A percentile compares a stretch with the other conserved stretches of the same genome.
phyloP scores from a whole-genome alignment of 2,888 invertebrate genomes.

The Tetanocera ferruginea region DNA sequence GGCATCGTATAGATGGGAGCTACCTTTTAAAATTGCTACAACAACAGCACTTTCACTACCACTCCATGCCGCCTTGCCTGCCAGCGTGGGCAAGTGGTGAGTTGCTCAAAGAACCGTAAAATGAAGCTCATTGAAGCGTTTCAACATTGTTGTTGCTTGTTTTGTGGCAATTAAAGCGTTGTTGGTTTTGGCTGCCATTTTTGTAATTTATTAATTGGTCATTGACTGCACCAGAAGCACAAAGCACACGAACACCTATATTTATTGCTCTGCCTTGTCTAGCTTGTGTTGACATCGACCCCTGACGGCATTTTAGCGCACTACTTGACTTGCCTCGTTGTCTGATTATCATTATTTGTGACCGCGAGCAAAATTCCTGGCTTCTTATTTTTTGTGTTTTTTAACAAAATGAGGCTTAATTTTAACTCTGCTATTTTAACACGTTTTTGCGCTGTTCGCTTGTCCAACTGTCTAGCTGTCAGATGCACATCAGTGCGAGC shows the following conservation, averaged over 20 bases:
- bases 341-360: slow-evolving; percentile 59
- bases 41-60: neutral
- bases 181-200: neutral
- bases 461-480: neutral
- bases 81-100: too few species aligned
- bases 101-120: neutral
- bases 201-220: neutral
- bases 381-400: too few species aligned
- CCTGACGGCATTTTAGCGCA: slow-evolving; percentile 25
- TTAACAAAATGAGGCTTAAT: neutral
- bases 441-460: neutral
- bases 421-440: neutral
- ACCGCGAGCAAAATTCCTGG: slow-evolving; percentile 55
- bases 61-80: too few species aligned
- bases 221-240: neutral
- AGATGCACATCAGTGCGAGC: neutral
- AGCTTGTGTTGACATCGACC: too few species aligned
- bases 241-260: too few species aligned
- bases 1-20: too few species aligned
- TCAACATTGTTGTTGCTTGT: neutral
- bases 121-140: neutral
- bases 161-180: neutral
- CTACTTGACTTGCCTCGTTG: slow-evolving; percentile 58
- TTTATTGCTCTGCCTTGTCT: too few species aligned
- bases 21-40: neutral